Conservation (phyloP, 2,113 vertebrate genomes). For the human region DNA sequence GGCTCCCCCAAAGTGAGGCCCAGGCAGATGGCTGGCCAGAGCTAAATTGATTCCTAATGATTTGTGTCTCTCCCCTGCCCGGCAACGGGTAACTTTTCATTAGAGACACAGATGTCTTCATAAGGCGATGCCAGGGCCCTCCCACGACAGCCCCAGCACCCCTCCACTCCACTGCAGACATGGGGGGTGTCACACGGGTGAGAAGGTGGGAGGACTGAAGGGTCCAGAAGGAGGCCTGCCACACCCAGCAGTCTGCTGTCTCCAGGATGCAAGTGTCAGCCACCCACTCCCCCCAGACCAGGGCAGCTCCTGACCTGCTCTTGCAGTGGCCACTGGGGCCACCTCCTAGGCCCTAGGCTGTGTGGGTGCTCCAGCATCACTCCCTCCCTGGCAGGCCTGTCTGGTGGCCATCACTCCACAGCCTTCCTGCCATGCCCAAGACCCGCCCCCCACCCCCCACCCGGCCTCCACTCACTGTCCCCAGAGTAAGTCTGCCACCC, state of each 20-base stretch:
- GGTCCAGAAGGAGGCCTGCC: neutral
- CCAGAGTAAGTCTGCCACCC: neutral
- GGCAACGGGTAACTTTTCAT: slow-evolving; percentile 82
- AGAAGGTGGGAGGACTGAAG: neutral
- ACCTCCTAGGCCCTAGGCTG: neutral
- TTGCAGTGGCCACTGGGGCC: neutral
- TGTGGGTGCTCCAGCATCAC: neutral
- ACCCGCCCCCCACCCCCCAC: neutral
- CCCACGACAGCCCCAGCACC: slow-evolving; percentile 50
- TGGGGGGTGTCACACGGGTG: neutral
- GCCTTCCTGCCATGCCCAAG: too few relatives aligned
- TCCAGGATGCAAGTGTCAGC: neutral
- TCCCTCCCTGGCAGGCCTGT: neutral
- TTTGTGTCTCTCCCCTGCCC: slow-evolving; percentile 81
- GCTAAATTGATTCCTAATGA: slow-evolving; percentile 83
- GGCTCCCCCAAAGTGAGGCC: neutral
- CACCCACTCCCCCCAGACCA: too few relatives aligned
- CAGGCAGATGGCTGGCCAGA: slow-evolving; percentile 76
- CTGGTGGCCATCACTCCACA: neutral
- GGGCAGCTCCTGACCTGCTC: neutral
- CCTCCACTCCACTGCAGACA: neutral
- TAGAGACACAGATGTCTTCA: slow-evolving; percentile 82
- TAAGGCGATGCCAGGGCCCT: slow-evolving; percentile 72
- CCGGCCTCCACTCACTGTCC: too few relatives aligned
- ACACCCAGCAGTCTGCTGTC: neutral